phyloP scores from a whole-genome alignment of 2,888 invertebrate genomes.

The Caenorhabditis japonica region DNA sequence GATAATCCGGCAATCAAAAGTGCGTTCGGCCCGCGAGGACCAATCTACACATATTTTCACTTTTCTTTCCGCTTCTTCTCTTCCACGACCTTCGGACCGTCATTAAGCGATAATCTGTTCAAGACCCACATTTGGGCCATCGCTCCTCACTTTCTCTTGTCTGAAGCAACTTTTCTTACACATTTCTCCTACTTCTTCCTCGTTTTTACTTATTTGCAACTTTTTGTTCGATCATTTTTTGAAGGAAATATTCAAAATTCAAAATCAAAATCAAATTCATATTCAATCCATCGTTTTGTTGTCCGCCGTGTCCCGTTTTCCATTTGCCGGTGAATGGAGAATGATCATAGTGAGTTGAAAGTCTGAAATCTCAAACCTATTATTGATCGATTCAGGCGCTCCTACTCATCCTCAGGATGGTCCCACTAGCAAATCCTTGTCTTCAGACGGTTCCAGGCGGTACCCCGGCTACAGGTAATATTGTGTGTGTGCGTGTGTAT shows the following conservation, averaged over 20 bases:
- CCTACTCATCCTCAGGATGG: constrained; percentile 33
- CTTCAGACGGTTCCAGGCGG: constrained; percentile 21
- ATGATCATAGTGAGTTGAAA: constrained; percentile 41
- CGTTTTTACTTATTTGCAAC: not conserved
- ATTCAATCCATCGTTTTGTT: no score
- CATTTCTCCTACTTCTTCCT: not conserved
- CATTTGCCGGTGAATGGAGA: constrained; percentile 30
- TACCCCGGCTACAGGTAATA: constrained; percentile 19
- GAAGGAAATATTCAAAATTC: constrained; percentile 2
- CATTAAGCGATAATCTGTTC: constrained; percentile 43
- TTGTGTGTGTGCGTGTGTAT: not conserved
- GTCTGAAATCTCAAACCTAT: not conserved
- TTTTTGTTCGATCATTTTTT: not conserved
- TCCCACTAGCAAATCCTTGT: constrained; percentile 5
- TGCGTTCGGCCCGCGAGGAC: constrained; percentile 1
- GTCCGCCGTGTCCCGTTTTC: not conserved
- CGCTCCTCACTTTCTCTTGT: constrained; percentile 3
- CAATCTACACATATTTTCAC: constrained; percentile 13
- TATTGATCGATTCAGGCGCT: constrained; percentile 14
- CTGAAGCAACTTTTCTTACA: constrained; percentile 1
- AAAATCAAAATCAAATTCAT: constrained; percentile 6
- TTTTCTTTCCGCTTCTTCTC: not conserved
- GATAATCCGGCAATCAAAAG: constrained; percentile 13
- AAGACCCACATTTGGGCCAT: constrained; percentile 41
- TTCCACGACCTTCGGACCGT: not conserved